A percentile compares a stretch with the other conserved stretches of the same genome.
Conservation (phyloP, 2,113 vertebrate genomes). For the Anguilla rostrata region DNA sequence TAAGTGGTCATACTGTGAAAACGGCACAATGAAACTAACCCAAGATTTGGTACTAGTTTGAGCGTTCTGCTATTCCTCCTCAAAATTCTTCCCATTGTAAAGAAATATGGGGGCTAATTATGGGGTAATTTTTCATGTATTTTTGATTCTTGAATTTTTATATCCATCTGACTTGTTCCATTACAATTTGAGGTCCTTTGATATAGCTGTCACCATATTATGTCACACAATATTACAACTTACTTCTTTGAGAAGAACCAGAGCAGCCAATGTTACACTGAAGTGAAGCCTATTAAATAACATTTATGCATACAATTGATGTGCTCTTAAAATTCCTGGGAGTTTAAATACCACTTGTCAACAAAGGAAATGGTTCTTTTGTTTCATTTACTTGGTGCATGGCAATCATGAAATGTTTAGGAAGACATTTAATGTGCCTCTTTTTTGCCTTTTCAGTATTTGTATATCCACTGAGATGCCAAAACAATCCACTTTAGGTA, state of each 20-base stretch:
- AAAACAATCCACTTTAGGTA: neutral
- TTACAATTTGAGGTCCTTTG: neutral
- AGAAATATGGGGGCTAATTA: neutral
- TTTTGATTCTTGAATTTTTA: neutral
- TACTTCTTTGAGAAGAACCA: neutral
- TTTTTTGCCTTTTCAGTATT: neutral
- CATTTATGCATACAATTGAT: neutral
- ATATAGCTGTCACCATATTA: neutral
- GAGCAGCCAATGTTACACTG: neutral
- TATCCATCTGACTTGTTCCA: neutral
- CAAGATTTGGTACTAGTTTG: neutral
- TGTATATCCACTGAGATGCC: slow-evolving; percentile 1
- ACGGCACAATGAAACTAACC: neutral
- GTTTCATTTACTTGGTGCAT: neutral
- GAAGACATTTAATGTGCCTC: neutral
- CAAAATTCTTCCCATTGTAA: neutral
- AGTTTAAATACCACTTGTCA: neutral
- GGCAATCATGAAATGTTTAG: neutral
- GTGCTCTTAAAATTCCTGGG: neutral
- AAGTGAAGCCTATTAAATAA: neutral
- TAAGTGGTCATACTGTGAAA: neutral
- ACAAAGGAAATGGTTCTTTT: neutral
- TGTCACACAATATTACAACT: neutral
- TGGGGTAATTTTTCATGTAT: neutral
- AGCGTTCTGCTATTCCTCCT: neutral